Evolutionary conservation across 2,113 vertebrate genomes (phyloP).

Genomic region (Empidonax alnorum): DNA sequence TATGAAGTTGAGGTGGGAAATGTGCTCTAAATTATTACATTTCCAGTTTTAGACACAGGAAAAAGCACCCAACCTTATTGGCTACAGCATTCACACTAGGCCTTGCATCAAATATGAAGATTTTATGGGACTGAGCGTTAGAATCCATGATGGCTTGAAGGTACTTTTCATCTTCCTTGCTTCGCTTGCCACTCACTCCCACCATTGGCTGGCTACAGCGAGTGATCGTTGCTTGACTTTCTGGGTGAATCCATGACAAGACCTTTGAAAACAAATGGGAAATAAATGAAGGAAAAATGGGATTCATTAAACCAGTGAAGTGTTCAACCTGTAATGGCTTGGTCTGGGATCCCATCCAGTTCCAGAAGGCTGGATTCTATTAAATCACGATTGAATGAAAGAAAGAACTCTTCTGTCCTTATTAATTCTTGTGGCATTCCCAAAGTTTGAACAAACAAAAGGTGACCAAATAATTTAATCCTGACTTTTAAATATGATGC

Average conservation of each 20-base stretch:
- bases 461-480: not conserved
- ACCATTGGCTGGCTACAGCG: slow-evolving; percentile 96
- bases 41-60: not conserved
- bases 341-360: not conserved
- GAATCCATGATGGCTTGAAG: slow-evolving; percentile 97
- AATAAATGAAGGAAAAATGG: not conserved
- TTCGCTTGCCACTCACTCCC: slow-evolving; percentile 91
- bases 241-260: slow-evolving; percentile 97
- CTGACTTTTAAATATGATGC: not conserved
- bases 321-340: not conserved
- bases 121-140: slow-evolving; percentile 97
- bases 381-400: not conserved
- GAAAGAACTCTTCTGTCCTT: not conserved
- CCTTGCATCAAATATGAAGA: slow-evolving; percentile 96
- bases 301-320: not conserved
- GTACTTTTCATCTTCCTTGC: slow-evolving; percentile 96
- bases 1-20: not conserved
- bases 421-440: not conserved
- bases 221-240: slow-evolving; percentile 94
- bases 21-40: not conserved
- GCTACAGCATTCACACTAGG: slow-evolving; percentile 94
- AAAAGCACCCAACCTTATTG: slow-evolving; percentile 84
- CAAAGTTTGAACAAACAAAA: not conserved
- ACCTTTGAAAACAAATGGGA: slow-evolving; percentile 75
- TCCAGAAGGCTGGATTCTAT: not conserved